These are phyloP conservation scores for Hormiphora californensis DNA, from an alignment of 37 sponge, comb jelly and placozoan genomes.

Conservation along the genomic window DNA sequence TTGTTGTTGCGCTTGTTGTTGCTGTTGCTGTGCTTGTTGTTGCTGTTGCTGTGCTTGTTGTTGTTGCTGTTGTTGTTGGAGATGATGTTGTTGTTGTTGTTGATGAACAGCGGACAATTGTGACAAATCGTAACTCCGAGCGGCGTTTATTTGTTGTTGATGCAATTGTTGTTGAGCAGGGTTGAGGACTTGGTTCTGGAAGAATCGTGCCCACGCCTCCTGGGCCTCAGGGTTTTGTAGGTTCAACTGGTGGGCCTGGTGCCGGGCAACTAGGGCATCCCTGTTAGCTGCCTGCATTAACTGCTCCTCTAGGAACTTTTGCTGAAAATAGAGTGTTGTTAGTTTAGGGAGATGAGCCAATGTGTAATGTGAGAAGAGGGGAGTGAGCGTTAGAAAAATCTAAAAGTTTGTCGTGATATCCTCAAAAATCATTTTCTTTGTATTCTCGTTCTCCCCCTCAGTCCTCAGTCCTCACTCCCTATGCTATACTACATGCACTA, in stretches of 20 bases:
- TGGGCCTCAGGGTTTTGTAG: slow-evolving; percentile 29
- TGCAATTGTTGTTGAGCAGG: slow-evolving; percentile 45
- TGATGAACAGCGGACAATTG: neutral
- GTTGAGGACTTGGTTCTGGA: neutral
- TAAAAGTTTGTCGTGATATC: too few species aligned
- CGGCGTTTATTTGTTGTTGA: neutral
- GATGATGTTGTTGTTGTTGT: neutral
- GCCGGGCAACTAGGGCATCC: slow-evolving; percentile 31
- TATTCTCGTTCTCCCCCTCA: too few species aligned
- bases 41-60: slow-evolving; percentile 11
- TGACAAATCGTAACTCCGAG: neutral
- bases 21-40: neutral
- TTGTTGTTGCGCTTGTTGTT: neutral
- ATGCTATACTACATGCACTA: too few species aligned
- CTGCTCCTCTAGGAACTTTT: slow-evolving; percentile 45
- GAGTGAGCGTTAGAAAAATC: too few species aligned
- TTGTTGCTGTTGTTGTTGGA: slow-evolving; percentile 47
- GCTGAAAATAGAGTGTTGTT: neutral
- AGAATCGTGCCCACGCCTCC: slow-evolving; percentile 41
- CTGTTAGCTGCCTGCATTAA: slow-evolving; percentile 6
- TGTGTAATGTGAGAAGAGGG: too few species aligned
- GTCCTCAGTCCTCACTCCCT: too few species aligned
- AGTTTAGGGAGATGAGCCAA: too few species aligned
- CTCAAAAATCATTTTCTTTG: too few species aligned
- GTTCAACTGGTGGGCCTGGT: neutral